Base-by-base conservation (phyloP, 2,888 invertebrate genomes). In the Rutpela maculata region DNA sequence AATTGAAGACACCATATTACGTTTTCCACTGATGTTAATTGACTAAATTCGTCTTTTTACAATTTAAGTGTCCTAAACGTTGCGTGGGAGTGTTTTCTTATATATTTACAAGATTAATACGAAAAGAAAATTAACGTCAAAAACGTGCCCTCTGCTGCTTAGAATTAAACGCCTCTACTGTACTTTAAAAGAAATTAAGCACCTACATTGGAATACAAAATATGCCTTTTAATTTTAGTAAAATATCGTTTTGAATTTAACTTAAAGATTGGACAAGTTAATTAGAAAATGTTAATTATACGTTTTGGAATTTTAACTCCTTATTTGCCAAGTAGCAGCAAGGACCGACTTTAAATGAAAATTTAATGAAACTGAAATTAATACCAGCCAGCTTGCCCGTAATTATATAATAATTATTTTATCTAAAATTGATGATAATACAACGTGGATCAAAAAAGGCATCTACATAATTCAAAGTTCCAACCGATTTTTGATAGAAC, bases 261-360 rank as follows among this genome's bases (percentile, higher is more conserved):
- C 50, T 50, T 50, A 50, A n/a, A 5, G n/a, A 50, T 17, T 50
- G 50, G 50, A 50, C 50, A 50, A 50, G 15, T 50, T 50, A 50
- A 50, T 50, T 50, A 50, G 50, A 50, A 50, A 50, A 50, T n/a
- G 50, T 50, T 50, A 50, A 50, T 50, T 50, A 50, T 50, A 50
- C n/a, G n/a, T 50, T 50, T 50, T 50, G n/a, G n/a, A 50, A 6
- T 50, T 50, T 50, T 50, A 50, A 50, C 50, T 50, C 50, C n/a
- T 50, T 50, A 50, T 50, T 50, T 50, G 50, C 43, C 7, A 12
- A 43, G 15, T 11, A 3, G 43, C 6, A 50, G 50, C 50, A 50
- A 50, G 50, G 50, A 50, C 50, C n/a, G n/a, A 50, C n/a, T 7
- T 50, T 50, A 50, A 50, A 50, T 50, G 15, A 50, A 50, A 50